Evolutionary conservation across 2,113 vertebrate species (phyloP), one percentile per base, ranked within the genome.

Genomic region (Pimephales promelas): DNA sequence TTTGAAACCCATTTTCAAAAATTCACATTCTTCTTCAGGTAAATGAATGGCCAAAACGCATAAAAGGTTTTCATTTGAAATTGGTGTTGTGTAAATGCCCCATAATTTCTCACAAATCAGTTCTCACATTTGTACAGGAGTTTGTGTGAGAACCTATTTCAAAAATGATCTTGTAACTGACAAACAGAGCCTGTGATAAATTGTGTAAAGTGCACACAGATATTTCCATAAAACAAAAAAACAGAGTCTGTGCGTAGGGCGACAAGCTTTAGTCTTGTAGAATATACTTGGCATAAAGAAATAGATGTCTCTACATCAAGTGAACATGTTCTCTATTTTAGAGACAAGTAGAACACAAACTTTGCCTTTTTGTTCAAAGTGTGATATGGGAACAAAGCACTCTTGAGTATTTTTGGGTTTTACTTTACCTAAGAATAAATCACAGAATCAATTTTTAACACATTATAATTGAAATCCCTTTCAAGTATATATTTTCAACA

Each of bases 141-240:
- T 64, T 64, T 3, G n/a, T 31, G 16, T 66, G 8, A 36, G 28
- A 66, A 66, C 16, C 3, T 66, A 20, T 20, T 66, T 22, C 64
- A 20, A 72, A 45, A 72, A 26, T 24, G 2, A 40, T 70, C 66
- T 72, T 72, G 68, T 26, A 71, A 71, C 40, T 71, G 68, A 72
- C 40, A 47, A 0, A 7, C n/a, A 24, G 6, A 24, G 13, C 40
- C 40, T 72, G 22, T 72, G 40, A 24, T 43, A 45, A 26, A 40
- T 72, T 24, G 40, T 45, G n/a, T 45, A 43, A 72, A 72, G 36
- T 45, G 68, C 43, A 40, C 36, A 72, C 10, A 45, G 68, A 47
- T 40, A 45, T 72, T 40, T 40, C 26, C n/a, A 18, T 43, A n/a
- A 24, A 71, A 71, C 5, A 7, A 71, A 45, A 43, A 59, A 45